Conservation (phyloP, 2,797 vertebrate species). For the Cheirogaleus major region DNA sequence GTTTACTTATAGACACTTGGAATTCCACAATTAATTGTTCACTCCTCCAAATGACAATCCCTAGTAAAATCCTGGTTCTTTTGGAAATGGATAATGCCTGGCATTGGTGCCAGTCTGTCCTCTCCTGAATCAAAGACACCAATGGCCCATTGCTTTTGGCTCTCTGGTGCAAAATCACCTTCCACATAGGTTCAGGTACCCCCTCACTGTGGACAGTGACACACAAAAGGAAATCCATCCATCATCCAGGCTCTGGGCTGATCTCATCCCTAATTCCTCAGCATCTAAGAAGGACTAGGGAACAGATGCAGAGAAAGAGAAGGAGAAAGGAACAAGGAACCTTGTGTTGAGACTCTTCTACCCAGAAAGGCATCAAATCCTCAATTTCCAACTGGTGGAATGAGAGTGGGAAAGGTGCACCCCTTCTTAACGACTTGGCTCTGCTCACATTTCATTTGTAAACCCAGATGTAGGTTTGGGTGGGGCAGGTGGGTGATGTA, state of each 20-base stretch:
- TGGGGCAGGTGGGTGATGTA: too few species aligned
- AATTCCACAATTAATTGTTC: background rate
- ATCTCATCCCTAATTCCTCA: background rate
- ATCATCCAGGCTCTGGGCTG: background rate
- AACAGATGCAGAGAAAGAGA: background rate
- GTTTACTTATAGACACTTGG: background rate
- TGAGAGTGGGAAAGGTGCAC: rapidly evolving
- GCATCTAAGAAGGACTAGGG: background rate
- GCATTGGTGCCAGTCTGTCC: background rate
- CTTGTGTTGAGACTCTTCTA: background rate
- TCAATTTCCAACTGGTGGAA: background rate
- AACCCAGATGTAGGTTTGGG: background rate
- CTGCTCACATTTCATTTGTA: background rate
- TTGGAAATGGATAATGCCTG: background rate
- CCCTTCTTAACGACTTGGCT: background rate
- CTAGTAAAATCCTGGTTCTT: background rate
- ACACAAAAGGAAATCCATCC: background rate
- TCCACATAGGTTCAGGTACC: background rate
- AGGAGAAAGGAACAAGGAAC: background rate
- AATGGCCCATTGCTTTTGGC: background rate
- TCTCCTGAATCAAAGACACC: background rate
- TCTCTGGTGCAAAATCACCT: background rate
- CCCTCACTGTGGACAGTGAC: background rate
- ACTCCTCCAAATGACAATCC: background rate
- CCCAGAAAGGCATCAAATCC: background rate